These are phyloP conservation scores for Cephus pygmeus DNA, from an alignment of 2,888 invertebrate species.

Conservation along the genomic window DNA sequence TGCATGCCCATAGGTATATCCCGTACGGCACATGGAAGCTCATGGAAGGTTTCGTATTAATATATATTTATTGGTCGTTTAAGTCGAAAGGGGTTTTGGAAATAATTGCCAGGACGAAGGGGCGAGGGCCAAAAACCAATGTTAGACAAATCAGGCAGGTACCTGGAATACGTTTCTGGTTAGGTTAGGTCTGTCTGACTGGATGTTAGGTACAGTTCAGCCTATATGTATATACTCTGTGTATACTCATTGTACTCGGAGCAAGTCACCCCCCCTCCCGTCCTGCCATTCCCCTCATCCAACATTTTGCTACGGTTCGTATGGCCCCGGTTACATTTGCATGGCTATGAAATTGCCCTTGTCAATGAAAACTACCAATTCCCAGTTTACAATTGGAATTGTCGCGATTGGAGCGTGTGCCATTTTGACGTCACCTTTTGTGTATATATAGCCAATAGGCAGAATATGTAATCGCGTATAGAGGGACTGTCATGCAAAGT, in stretches of 20 bases:
- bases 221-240: background rate
- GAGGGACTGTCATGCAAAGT: background rate
- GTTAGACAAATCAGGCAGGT: constrained; percentile 2
- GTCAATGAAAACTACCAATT: constrained; percentile 5
- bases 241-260: background rate
- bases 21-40: background rate
- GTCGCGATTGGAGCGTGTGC: constrained; percentile 28
- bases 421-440: constrained; percentile 37
- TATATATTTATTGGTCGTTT: constrained; percentile 34
- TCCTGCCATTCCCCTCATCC: background rate
- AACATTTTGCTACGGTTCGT: background rate
- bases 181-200: background rate
- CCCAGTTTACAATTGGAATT: background rate
- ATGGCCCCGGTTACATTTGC: background rate
- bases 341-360: background rate
- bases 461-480: background rate
- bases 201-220: background rate
- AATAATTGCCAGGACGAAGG: background rate
- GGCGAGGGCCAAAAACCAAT: background rate
- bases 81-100: constrained; percentile 12
- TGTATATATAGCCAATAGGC: background rate
- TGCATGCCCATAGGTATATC: background rate
- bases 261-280: background rate
- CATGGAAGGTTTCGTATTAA: constrained; percentile 24
- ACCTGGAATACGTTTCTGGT: background rate